Percentiles rank a stretch among this genome's conserved stretches.
Conservation (phyloP, 2,797 vertebrate genomes). For the Glossophaga mutica region DNA sequence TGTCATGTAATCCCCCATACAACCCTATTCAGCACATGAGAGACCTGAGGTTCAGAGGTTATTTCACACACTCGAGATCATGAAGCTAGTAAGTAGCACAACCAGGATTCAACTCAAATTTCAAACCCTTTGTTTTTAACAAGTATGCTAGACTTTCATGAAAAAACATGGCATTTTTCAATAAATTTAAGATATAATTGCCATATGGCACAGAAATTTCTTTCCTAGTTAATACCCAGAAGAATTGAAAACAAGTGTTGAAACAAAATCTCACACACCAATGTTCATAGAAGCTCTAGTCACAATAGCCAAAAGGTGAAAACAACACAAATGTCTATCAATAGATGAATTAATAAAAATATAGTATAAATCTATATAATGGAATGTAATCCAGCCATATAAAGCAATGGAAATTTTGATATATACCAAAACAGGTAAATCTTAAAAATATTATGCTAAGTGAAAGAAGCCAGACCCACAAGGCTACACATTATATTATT, state of each 20-base stretch:
- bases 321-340: neutral
- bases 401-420: conserved; percentile 2
- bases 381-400: neutral
- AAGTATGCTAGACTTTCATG: neutral
- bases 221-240: neutral
- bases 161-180: neutral
- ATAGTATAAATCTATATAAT: neutral
- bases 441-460: neutral
- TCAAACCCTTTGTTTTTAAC: neutral
- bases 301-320: neutral
- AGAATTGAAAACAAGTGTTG: neutral
- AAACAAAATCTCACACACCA: neutral
- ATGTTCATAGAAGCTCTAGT: neutral
- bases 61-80: neutral
- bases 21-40: neutral
- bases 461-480: neutral
- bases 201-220: neutral
- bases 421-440: neutral
- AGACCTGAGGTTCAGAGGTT: neutral
- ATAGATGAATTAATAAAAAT: neutral
- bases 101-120: conserved; percentile 9
- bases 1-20: neutral
- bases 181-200: neutral
- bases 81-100: neutral
- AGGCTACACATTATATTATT: neutral